Base-by-base conservation (phyloP, 2,888 invertebrate genomes). In the Lymantria dispar region DNA sequence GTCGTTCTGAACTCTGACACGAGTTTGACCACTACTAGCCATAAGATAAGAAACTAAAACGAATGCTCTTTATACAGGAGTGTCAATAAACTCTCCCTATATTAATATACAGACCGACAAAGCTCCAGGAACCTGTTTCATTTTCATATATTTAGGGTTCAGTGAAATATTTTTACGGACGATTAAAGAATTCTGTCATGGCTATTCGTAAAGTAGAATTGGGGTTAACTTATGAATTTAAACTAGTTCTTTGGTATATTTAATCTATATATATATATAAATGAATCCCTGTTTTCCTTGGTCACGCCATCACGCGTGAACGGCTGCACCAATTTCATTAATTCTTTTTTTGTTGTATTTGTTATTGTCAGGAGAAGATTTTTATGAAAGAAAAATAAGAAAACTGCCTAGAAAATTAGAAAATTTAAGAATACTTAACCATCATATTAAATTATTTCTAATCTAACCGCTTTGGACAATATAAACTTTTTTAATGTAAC, bases 91-190 rank as follows among this genome's bases (percentile, higher is more conserved):
- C 70, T 58, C 52, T 50, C 44, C 37, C 52, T 52, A 58, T 52
- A 62, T 67, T 70, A 68, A 62, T 71, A 71, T 58, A 70, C 58
- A 65, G 62, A 48, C 62, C 55, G 52, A 67, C 66, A 70, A 70
- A 60, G 64, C 58, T 45, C 40, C 29, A 8, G 46, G 47, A 56
- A 70, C 62, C 66, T 65, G 62, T 72, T 73, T 71, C 63, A 68
- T 71, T 72, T 70, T 60, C 59, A 66, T 58, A 56, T 45, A 46
- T 49, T 67, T 64, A 64, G 70, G 73, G 72, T 58, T 52, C 72
- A 50, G 68, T 57, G 46, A 43, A 22, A 42, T 45, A 30, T 56
- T 41, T n/a, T 53, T 49, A 61, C 56, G 53, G 52, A 52, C 47
- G 31, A 64, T 68, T 54, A 31, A 45, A 14, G 40, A 14, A 8